Conservation (phyloP, 2,888 invertebrate genomes). For the Caenorhabditis japonica region DNA sequence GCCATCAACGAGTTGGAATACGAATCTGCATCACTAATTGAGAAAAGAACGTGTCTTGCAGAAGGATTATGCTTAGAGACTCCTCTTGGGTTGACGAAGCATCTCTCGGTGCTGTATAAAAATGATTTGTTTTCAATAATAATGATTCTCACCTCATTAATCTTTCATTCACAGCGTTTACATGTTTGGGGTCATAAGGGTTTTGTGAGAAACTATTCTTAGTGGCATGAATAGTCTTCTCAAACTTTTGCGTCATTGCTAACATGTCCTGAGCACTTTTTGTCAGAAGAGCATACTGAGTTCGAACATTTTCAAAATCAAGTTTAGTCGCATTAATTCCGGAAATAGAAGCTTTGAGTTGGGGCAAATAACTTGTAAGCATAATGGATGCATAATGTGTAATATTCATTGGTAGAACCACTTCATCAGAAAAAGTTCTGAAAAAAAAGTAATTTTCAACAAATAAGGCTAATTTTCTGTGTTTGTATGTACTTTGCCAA, state of each 20-base stretch:
- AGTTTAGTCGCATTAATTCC: slow-evolving; percentile 36
- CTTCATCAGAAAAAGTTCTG: slow-evolving; percentile 76
- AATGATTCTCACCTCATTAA: slow-evolving; percentile 54
- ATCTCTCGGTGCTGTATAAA: slow-evolving; percentile 76
- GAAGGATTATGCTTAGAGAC: slow-evolving; percentile 75
- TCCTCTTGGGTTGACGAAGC: slow-evolving; percentile 78
- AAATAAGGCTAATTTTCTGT: neutral
- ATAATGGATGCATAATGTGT: slow-evolving; percentile 74
- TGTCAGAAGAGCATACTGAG: slow-evolving; percentile 34
- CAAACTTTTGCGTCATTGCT: slow-evolving; percentile 55
- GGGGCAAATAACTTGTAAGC: slow-evolving; percentile 59
- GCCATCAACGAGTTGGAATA: slow-evolving; percentile 71
- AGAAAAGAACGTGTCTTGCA: slow-evolving; percentile 77
- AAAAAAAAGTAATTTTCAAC: too few relatives aligned
- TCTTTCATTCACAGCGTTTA: slow-evolving; percentile 64
- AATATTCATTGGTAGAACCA: slow-evolving; percentile 78
- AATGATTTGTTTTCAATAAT: neutral
- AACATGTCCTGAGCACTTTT: slow-evolving; percentile 39
- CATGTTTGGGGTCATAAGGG: slow-evolving; percentile 61
- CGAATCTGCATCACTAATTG: slow-evolving; percentile 68
- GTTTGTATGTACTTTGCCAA: slow-evolving; percentile 67
- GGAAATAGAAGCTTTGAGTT: slow-evolving; percentile 51
- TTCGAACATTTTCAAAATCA: slow-evolving; percentile 49
- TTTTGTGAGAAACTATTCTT: slow-evolving; percentile 56
- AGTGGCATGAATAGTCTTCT: slow-evolving; percentile 49